Conservation (phyloP, 2,113 vertebrate species). For the Puma concolor region DNA sequence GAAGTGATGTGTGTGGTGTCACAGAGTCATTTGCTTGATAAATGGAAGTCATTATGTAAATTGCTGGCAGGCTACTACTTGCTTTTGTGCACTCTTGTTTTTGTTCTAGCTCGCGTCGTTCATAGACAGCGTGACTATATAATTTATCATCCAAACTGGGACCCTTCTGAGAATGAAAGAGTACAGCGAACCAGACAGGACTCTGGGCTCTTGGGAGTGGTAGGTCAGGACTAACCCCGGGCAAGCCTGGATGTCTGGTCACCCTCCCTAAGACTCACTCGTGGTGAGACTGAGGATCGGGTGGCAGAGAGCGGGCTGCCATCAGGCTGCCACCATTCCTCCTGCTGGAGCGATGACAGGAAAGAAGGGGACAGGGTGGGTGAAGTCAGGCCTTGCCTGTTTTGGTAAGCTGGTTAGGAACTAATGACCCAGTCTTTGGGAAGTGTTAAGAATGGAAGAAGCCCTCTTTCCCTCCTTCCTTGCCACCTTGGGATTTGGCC, state of each 20-base stretch:
- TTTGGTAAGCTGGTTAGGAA: not conserved
- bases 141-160: not conserved
- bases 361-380: not conserved
- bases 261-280: not conserved
- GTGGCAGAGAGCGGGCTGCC: not conserved
- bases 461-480: not conserved
- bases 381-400: not conserved
- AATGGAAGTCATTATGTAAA: not conserved
- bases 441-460: not conserved
- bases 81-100: not conserved
- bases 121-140: not conserved
- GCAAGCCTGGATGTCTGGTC: not conserved
- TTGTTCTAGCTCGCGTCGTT: not conserved
- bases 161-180: not conserved
- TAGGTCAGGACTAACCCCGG: not conserved
- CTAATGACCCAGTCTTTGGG: not conserved
- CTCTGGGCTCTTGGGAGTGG: not conserved
- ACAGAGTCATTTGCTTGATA: not conserved
- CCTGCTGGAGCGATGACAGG: not conserved
- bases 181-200: not conserved
- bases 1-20: not conserved
- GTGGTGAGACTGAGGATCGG: not conserved
- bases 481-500: not conserved
- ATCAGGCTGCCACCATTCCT: no score
- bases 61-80: not conserved